Evolutionary conservation across 2,797 vertebrate genomes (phyloP), one percentile per base, ranked within the genome.

Genomic region (Malacoctenus gilli): DNA sequence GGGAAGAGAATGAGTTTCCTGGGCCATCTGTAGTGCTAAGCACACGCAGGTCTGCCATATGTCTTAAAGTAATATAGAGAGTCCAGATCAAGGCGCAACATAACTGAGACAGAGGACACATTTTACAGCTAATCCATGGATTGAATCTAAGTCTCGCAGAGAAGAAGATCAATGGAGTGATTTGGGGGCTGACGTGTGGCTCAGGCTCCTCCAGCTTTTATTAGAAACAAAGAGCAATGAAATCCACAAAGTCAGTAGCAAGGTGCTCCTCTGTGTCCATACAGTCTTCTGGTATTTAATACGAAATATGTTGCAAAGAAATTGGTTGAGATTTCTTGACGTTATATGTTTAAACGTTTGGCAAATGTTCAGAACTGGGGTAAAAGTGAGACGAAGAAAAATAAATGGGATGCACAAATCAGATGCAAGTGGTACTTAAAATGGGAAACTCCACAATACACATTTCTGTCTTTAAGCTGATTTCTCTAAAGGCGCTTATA

Each of bases 61-160:
- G 65, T 75, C 71, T 47, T 55, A 16, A 70, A 55, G 68, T 62
- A 72, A 73, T 72, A 66, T 22, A 68, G 21, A 77, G 58, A 69
- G 47, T 43, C 21, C 8, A 61, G 75, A 79, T 82, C 54, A 73
- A 63, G 61, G 23, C 8, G 25, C 21, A 57, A 63, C 64, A 53
- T 71, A 72, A 75, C 48, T 34, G 61, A 70, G 56, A 73, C 25
- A 56, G 65, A 74, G 38, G 64, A 63, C 44, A 58, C 40, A 49
- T 75, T 64, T 78, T 41, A 60, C 28, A 49, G 54, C 46, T 52
- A 72, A 77, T 56, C 39, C 38, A 13, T n/a, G 48, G 64, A 75
- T 64, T n/a, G 43, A 68, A 71, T 37, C 5, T 12, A 49, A 60
- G 55, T 53, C 48, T 40, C 7, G 25, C n/a, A 47, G 30, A 19